Percentiles rank a stretch among this genome's conserved stretches.
Conservation (phyloP, 2,888 invertebrate genomes). For the Synergus japonicus region DNA sequence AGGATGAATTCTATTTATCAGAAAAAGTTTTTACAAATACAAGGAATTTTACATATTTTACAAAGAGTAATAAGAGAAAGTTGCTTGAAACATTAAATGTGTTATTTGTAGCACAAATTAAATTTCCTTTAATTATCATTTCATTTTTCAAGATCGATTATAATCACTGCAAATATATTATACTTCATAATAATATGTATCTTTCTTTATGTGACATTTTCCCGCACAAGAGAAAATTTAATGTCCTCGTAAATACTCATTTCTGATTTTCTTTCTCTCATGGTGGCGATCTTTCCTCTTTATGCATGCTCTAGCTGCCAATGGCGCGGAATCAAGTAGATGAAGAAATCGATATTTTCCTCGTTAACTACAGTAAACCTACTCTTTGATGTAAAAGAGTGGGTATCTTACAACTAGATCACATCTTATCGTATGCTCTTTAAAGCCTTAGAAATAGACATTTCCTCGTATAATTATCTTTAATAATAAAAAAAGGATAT, state of each 20-base stretch:
- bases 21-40: too few relatives aligned
- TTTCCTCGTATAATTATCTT: neutral
- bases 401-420: slow-evolving; percentile 8
- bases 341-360: slow-evolving; percentile 38
- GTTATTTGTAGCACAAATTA: too few relatives aligned
- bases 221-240: neutral
- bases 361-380: slow-evolving; percentile 37
- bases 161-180: neutral
- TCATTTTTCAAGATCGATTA: neutral
- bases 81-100: too few relatives aligned
- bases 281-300: slow-evolving; percentile 31
- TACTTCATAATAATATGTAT: slow-evolving; percentile 3
- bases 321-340: slow-evolving; percentile 39
- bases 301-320: slow-evolving; percentile 36
- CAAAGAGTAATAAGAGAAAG: neutral
- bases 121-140: neutral
- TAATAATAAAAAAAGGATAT: neutral
- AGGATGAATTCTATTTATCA: neutral
- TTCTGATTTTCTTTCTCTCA: slow-evolving; percentile 34
- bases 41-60: neutral
- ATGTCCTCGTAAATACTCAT: slow-evolving; percentile 32
- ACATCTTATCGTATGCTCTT: slow-evolving; percentile 13
- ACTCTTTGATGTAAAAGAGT: slow-evolving; percentile 17
- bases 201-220: slow-evolving; percentile 26
- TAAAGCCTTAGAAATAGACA: neutral